Base-by-base conservation (phyloP, 2,113 vertebrate genomes). In the Corythornis madagascariensis region DNA sequence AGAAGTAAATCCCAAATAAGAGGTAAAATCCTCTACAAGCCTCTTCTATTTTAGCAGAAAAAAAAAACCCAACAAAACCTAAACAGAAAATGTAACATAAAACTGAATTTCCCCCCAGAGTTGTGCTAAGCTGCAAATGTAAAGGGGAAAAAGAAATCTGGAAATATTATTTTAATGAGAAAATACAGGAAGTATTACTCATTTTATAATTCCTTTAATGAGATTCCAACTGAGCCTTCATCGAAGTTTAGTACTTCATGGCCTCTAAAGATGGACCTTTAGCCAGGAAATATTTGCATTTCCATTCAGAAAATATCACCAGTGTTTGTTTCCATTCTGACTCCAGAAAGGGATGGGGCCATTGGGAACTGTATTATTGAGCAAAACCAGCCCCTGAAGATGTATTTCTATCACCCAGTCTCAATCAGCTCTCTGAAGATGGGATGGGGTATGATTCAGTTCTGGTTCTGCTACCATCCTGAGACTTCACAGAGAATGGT, bases 111-210 rank as follows among this genome's bases (percentile, higher is more conserved):
- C 2, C 60, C 84, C 75, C 81, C 73, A 25, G 72, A 83, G 67
- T 33, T 5, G 0, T 43, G 38, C 79, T 93, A 79, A 94, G 59
- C 60, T 63, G 52, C 79, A 77, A 73, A 66, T 90, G 64, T 79
- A 76, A 95, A 79, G 31, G 31, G 60, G 52, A 48, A 83, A 90
- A 90, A 84, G 89, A 88, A 90, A 89, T 73, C 78, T 83, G 78
- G 71, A 94, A 93, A 93, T 92, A 83, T 57, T 79, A 87, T 91
- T 93, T 86, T 91, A 90, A 83, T 76, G 67, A 96, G 73, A 75
- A 89, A 92, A 94, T 55, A 92, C 53, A 86, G 88, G 61, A 92
- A 88, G 16, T 70, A 77, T 93, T 84, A 52, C 16, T 91, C 71
- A 73, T 92, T 95, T 92, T 90, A 45, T 74, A 89, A 91, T 89